Evolutionary conservation across 2,113 vertebrate species (phyloP).

Genomic region (Heterotilapia buettikoferi): DNA sequence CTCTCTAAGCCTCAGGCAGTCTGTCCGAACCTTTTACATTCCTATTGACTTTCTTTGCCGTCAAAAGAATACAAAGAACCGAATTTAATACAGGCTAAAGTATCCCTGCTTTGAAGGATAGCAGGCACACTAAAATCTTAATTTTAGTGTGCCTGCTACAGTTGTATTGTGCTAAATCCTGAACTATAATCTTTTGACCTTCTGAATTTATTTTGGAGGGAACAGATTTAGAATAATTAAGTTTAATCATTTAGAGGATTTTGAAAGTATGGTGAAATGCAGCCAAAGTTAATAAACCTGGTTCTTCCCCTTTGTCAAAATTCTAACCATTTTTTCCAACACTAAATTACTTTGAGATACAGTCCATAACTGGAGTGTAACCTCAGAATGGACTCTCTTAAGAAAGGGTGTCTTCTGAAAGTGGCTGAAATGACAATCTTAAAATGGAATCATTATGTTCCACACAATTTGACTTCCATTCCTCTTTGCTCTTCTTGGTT

Average conservation of each 20-base stretch:
- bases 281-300: not conserved
- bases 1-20: not conserved
- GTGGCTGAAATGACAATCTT: not conserved
- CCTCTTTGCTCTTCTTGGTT: not conserved
- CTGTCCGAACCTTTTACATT: not conserved
- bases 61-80: no score
- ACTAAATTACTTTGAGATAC: not conserved
- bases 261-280: not conserved
- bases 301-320: not conserved
- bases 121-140: not conserved
- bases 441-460: not conserved
- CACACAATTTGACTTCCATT: not conserved
- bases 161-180: not conserved
- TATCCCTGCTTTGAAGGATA: not conserved
- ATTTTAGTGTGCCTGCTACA: not conserved
- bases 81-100: not conserved
- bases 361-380: not conserved
- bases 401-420: not conserved
- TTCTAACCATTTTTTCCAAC: not conserved
- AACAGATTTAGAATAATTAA: not conserved
- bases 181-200: not conserved
- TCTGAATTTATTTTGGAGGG: not conserved
- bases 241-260: not conserved
- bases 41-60: no score
- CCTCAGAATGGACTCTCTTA: not conserved